Conservation (phyloP, 2,797 vertebrate species). For the Intellagama lesueurii region DNA sequence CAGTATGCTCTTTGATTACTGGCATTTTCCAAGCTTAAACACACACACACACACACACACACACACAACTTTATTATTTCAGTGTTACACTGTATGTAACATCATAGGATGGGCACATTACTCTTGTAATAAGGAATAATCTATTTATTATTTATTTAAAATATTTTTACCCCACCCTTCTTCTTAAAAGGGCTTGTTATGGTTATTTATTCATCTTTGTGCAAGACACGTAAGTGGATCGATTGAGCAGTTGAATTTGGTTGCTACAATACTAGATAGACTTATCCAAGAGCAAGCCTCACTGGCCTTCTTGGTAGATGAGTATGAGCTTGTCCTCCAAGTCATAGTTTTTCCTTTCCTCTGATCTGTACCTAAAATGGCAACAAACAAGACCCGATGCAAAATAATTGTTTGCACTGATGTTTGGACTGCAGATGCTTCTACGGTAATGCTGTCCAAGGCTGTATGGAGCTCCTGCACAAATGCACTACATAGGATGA, state of each 20-base stretch:
- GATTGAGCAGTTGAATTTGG: neutral
- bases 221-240: neutral
- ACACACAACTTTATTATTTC: neutral
- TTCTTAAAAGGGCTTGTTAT: no score
- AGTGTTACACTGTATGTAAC: neutral
- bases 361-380: no score
- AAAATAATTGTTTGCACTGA: fast-evolving
- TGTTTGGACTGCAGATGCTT: neutral
- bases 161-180: no score
- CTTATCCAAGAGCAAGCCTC: neutral
- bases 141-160: no score
- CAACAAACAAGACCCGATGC: neutral
- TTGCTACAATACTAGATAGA: neutral
- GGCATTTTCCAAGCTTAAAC: neutral
- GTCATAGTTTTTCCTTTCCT: neutral
- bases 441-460: neutral
- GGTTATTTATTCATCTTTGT: no score
- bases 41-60: no score
- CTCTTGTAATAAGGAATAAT: neutral
- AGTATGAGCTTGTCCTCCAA: neutral
- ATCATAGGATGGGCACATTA: neutral
- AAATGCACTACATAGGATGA: neutral
- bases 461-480: neutral
- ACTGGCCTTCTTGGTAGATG: neutral
- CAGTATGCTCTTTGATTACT: neutral